phyloP scores from a whole-genome alignment of 2,888 invertebrate species.

The Aphidius colemani region DNA sequence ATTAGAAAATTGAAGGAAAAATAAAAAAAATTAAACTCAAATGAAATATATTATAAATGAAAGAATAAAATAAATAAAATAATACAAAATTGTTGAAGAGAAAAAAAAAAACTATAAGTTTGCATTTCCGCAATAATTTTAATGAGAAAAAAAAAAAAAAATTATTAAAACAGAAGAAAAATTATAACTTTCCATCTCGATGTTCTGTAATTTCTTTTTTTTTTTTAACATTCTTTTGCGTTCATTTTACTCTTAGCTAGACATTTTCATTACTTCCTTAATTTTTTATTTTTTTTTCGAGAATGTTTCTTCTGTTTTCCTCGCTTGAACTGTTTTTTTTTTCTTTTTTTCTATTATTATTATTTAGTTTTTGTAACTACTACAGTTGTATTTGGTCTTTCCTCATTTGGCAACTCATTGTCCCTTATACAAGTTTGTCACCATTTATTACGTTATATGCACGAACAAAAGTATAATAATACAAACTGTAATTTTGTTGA shows the following conservation, averaged over 20 bases:
- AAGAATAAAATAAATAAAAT: not conserved
- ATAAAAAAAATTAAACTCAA: not conserved
- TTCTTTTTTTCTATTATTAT: not conserved
- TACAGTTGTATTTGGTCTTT: not conserved
- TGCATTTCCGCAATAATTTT: not conserved
- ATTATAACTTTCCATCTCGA: slow-evolving; percentile 14
- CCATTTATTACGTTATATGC: slow-evolving; percentile 15
- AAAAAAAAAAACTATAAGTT: not conserved
- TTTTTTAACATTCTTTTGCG: not conserved
- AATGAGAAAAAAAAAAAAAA: not conserved
- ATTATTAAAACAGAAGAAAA: slow-evolving; percentile 3
- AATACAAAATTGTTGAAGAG: too few relatives aligned
- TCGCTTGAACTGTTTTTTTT: not conserved
- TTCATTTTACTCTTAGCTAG: slow-evolving; percentile 8
- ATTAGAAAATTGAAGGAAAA: not conserved
- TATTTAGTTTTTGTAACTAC: slow-evolving; percentile 5
- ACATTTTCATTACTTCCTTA: slow-evolving; percentile 18
- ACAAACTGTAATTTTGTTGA: not conserved
- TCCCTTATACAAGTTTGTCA: slow-evolving; percentile 14
- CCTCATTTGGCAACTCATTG: slow-evolving; percentile 14
- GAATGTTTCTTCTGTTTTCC: slow-evolving; percentile 7
- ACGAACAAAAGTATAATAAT: not conserved
- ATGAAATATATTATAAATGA: not conserved
- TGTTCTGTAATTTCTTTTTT: not conserved
- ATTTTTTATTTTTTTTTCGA: slow-evolving; percentile 2